Conservation (phyloP, 2,888 invertebrate species). For the Sphaeridia pumilis region DNA sequence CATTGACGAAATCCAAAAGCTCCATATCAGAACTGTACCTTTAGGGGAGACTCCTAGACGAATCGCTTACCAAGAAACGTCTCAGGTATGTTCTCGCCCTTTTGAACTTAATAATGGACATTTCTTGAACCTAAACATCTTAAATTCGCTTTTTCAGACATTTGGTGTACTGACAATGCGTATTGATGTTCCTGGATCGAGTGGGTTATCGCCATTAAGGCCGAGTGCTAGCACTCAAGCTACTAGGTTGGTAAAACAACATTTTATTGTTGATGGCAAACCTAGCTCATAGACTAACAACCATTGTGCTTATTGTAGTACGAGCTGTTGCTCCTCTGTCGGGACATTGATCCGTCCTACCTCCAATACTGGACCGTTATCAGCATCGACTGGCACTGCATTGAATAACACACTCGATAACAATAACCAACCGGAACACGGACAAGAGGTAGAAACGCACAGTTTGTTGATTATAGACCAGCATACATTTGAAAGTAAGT, state of each 20-base stretch:
- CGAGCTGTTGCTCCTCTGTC: conserved; percentile 33
- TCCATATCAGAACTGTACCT: conserved; percentile 91
- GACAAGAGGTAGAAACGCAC: conserved; percentile 81
- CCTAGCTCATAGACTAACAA: background rate
- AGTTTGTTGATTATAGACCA: conserved; percentile 86
- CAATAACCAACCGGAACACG: conserved; percentile 44
- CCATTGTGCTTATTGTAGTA: conserved; percentile 17
- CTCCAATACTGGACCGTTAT: conserved; percentile 33
- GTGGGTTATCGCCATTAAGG: conserved; percentile 53
- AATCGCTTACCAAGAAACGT: conserved; percentile 87
- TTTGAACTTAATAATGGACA: no score
- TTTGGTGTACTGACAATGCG: conserved; percentile 88
- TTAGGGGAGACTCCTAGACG: conserved; percentile 86
- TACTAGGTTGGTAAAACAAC: conserved; percentile 20
- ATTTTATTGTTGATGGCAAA: background rate
- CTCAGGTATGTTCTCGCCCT: conserved; percentile 49
- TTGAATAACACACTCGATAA: background rate
- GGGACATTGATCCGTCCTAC: conserved; percentile 34
- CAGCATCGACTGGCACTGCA: conserved; percentile 15
- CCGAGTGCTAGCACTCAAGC: conserved; percentile 59
- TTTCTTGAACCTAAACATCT: no score
- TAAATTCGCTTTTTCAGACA: no score
- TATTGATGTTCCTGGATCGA: conserved; percentile 70
- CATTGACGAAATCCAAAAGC: conserved; percentile 95
- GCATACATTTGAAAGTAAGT: conserved; percentile 76